Evolutionary conservation across 1,140 invertebrate species (phyloP).

Genomic region (Schlechtendalia chinensis): DNA sequence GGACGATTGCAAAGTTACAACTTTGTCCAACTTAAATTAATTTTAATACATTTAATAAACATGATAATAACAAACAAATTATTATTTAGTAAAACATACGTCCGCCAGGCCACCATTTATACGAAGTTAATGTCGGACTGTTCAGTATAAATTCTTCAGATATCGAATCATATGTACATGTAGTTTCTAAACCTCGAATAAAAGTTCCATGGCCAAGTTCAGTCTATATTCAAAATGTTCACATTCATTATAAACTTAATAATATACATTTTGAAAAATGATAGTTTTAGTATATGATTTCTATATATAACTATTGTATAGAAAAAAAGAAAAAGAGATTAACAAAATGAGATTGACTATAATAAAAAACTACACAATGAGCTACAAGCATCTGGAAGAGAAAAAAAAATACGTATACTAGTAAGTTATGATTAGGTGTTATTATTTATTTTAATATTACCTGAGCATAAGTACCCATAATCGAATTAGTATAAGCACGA

Average conservation of each 20-base stretch:
- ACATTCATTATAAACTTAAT: background rate
- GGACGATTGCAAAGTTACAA: conserved; percentile 84
- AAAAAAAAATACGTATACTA: too few species aligned
- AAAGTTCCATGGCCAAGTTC: conserved; percentile 95
- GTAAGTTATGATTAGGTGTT: background rate
- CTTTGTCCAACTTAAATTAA: conserved; percentile 79
- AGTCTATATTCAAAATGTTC: conserved; percentile 63
- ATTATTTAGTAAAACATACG: conserved; percentile 63
- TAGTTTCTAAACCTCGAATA: conserved; percentile 85
- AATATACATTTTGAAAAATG: background rate
- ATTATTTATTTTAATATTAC: conserved; percentile 56
- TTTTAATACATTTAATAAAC: background rate
- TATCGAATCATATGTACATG: conserved; percentile 79
- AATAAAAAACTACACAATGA: too few species aligned
- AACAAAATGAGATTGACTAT: too few species aligned
- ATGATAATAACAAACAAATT: background rate
- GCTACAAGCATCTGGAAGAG: too few species aligned
- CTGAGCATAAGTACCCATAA: conserved; percentile 92
- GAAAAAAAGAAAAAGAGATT: too few species aligned
- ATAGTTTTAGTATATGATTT: too few species aligned
- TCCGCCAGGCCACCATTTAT: conserved; percentile 93
- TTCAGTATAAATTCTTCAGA: conserved; percentile 86
- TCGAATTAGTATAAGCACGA: conserved; percentile 74
- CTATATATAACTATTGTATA: too few species aligned
- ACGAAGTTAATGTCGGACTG: conserved; percentile 81